Conservation (phyloP, 2,113 vertebrate species). For the Tupaia tana region DNA sequence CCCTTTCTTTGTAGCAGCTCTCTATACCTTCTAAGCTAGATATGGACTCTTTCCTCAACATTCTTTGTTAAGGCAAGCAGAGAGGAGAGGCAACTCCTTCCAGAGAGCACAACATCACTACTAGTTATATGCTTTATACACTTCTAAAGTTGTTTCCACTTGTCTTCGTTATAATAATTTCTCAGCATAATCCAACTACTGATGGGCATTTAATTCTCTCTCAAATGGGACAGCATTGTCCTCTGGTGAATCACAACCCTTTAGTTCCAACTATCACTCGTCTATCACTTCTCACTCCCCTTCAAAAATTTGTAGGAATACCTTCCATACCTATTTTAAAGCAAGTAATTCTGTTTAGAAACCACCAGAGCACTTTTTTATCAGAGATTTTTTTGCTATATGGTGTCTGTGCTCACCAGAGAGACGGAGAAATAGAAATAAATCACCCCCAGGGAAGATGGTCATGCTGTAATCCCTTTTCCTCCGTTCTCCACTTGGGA, state of each 20-base stretch:
- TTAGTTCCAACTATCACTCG: not conserved
- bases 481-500: too few species aligned
- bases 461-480: too few species aligned
- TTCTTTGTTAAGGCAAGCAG: not conserved
- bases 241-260: not conserved
- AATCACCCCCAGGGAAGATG: too few species aligned
- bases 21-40: not conserved
- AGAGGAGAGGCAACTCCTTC: not conserved
- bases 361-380: not conserved
- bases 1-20: not conserved
- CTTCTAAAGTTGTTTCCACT: not conserved
- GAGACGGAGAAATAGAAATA: too few species aligned
- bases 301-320: slow-evolving; percentile 7
- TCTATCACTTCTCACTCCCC: not conserved
- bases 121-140: not conserved
- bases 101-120: not conserved
- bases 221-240: not conserved
- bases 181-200: not conserved
- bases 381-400: too few species aligned
- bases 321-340: not conserved
- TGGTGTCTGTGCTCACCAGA: too few species aligned
- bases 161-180: not conserved
- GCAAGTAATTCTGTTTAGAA: not conserved
- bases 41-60: not conserved
- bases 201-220: not conserved